These are phyloP conservation scores for Elgonia sp. DNA, from an alignment of 2,888 invertebrate genomes.

Conservation along the genomic window DNA sequence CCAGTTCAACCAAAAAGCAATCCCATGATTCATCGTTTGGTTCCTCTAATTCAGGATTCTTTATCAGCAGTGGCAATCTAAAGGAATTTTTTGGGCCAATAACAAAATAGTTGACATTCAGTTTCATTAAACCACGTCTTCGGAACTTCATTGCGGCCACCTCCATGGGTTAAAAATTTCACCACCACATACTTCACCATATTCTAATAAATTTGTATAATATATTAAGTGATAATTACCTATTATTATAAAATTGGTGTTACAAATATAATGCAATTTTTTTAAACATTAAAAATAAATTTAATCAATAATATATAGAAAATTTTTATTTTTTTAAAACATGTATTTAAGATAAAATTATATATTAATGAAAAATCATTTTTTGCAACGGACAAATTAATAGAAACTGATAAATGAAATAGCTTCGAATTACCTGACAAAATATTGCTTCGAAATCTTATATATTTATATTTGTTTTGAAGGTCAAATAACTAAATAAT, in stretches of 20 bases:
- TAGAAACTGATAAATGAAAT: too few species aligned
- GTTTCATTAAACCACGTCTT: background rate
- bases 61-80: constrained; percentile 2
- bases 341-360: too few species aligned
- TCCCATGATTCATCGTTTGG: constrained; percentile 20
- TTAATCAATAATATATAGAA: too few species aligned
- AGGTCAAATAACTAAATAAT: too few species aligned
- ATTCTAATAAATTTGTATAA: background rate
- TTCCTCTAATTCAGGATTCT: constrained; percentile 7
- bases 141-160: constrained; percentile 9
- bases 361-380: too few species aligned
- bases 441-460: too few species aligned
- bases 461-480: too few species aligned
- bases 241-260: background rate
- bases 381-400: too few species aligned
- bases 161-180: constrained; percentile 27
- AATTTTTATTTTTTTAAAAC: too few species aligned
- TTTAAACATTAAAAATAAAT: too few species aligned
- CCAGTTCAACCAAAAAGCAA: constrained; percentile 1
- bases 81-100: constrained; percentile 22
- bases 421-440: too few species aligned
- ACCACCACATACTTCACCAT: constrained; percentile 7
- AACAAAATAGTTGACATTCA: constrained; percentile 16
- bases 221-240: background rate
- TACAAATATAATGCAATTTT: background rate